Percentiles rank a stretch among this genome's conserved stretches.
Evolutionary conservation across 2,888 invertebrate species (phyloP).

Genomic region (Chrysolina americana): DNA sequence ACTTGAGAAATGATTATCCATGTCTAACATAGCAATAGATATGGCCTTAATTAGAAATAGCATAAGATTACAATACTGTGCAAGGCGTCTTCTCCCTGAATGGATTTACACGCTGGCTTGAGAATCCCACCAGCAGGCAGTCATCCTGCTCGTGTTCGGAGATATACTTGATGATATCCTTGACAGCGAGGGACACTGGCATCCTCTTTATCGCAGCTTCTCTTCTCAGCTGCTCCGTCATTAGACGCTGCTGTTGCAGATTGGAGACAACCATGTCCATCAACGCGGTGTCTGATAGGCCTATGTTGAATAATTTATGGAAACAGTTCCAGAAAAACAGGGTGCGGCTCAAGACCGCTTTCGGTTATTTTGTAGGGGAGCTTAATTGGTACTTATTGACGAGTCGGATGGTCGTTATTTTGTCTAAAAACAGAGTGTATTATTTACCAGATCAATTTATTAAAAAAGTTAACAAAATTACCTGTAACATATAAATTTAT

Average conservation of each 20-base stretch:
- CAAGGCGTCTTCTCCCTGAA: slow-evolving; percentile 95
- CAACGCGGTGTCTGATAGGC: slow-evolving; percentile 90
- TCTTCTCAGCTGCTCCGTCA: slow-evolving; percentile 93
- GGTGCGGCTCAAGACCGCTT: slow-evolving; percentile 41
- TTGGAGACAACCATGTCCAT: slow-evolving; percentile 95
- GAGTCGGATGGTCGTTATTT: not conserved
- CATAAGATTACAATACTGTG: slow-evolving; percentile 78
- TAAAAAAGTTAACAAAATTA: no score
- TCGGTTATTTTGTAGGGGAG: not conserved
- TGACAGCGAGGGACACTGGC: slow-evolving; percentile 91
- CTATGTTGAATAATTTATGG: slow-evolving; percentile 76
- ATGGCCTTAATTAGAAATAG: not conserved
- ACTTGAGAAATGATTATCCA: not conserved
- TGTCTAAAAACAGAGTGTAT: not conserved
- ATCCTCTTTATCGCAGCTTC: slow-evolving; percentile 92
- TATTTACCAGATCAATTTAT: no score
- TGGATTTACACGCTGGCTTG: slow-evolving; percentile 95
- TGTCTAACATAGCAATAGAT: slow-evolving; percentile 17
- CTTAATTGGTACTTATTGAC: not conserved
- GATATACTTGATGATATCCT: slow-evolving; percentile 92
- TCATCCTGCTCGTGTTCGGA: slow-evolving; percentile 94
- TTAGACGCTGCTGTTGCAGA: slow-evolving; percentile 93
- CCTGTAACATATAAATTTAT: not conserved
- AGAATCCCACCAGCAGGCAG: slow-evolving; percentile 92
- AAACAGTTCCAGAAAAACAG: slow-evolving; percentile 30